phyloP scores from a whole-genome alignment of 2,113 vertebrate genomes.

The Oostethus manadensis region DNA sequence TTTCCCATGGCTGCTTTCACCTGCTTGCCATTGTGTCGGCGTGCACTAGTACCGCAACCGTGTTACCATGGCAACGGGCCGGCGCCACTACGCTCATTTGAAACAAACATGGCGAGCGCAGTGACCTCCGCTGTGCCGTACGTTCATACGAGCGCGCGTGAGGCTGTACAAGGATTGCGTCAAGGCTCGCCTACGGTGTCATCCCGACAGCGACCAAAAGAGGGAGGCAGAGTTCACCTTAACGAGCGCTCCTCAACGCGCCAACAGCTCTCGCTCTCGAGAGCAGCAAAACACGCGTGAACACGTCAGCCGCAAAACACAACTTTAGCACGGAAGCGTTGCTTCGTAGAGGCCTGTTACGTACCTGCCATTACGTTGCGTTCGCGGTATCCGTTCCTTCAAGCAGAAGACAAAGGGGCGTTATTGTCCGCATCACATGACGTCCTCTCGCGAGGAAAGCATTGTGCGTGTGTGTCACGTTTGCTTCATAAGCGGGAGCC shows the following conservation, averaged over 20 bases:
- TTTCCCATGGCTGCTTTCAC: slow-evolving; percentile 31
- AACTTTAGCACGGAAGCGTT: no score
- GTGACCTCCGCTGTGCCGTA: not conserved
- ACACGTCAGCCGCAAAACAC: not conserved
- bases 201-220: slow-evolving; percentile 39
- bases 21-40: slow-evolving; percentile 9
- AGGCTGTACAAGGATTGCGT: no score
- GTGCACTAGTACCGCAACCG: slow-evolving; percentile 28
- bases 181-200: not conserved
- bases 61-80: slow-evolving; percentile 64
- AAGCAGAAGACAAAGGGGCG: slow-evolving; percentile 54
- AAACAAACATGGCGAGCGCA: not conserved
- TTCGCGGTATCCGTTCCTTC: slow-evolving; percentile 45
- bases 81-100: not conserved
- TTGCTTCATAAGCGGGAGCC: no score
- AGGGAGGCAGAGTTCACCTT: slow-evolving; percentile 37
- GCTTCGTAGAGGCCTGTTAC: not conserved
- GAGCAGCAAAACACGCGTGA: not conserved
- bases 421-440: not conserved
- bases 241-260: not conserved
- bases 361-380: slow-evolving; percentile 79
- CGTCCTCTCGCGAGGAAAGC: not conserved
- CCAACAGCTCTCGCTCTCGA: not conserved
- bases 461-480: not conserved
- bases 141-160: no score